Evolutionary conservation across 2,797 vertebrate species (phyloP), one percentile per base, ranked within the genome.

Genomic region (Brotogeris chrysoptera): DNA sequence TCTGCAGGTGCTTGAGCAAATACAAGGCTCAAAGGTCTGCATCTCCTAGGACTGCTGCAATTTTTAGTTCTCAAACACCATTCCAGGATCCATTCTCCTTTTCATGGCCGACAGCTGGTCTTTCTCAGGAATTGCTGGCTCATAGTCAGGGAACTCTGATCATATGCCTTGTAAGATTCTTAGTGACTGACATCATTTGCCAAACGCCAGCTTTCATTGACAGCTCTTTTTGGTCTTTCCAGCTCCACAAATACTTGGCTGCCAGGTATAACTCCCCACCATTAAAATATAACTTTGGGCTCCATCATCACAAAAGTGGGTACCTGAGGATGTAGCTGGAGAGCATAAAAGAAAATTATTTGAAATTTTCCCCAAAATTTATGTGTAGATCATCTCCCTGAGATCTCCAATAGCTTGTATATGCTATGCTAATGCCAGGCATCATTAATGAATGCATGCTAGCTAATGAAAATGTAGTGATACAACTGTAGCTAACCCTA

Each of bases 101-200:
- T 96, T 94, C 95, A 96, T 88, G 88, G 85, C 79, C 3, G 13
- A 93, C 93, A 96, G 95, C 93, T 97, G 94, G 94, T 94, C 86
- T 96, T 91, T 92, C 86, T 96, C 90, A 93, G 93, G 87, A 92
- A 90, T 95, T 24, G 3, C 73, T 96, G 96, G 94, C 83, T 2
- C 57, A 25, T 69, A 88, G 68, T 90, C 92, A 94, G 80, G 92
- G 91, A 96, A 95, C 70, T 93, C 76, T 90, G 88, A 95, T 93
- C 92, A 78, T 93, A 96, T 79, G 91, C 82, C 55, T 96, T 90
- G 52, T 73, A 86, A 83, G 74, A 96, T 92, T 95, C 82, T 81
- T 94, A 80, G 85, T n/a, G 41, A 49, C 70, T 96, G 95, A 96
- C 79, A 93, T 96, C 46, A 96, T 95, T 80, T 90, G 59, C 76